Evolutionary conservation across 2,113 vertebrate genomes (phyloP).

Genomic region (Daphoenositta chrysoptera): DNA sequence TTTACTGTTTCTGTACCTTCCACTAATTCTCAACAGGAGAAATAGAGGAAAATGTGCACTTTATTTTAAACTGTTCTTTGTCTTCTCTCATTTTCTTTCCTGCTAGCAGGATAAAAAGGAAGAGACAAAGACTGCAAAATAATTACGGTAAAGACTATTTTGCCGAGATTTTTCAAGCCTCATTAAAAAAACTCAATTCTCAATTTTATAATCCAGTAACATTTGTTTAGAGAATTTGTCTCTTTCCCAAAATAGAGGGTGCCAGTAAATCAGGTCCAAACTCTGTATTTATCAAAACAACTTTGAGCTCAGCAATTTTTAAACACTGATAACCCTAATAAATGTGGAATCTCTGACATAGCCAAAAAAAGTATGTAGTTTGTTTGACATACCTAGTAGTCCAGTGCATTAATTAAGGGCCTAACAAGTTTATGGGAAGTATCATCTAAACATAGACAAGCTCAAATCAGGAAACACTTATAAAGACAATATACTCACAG

Average conservation of each 20-base stretch:
- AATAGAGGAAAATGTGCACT: neutral
- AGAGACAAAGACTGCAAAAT: neutral
- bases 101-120: neutral
- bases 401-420: neutral
- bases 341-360: neutral
- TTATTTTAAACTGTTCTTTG: neutral
- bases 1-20: neutral
- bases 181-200: neutral
- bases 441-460: neutral
- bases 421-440: neutral
- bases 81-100: neutral
- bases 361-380: neutral
- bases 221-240: constrained; percentile 13
- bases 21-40: neutral
- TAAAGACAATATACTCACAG: neutral
- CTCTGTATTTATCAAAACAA: neutral
- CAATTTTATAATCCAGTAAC: neutral
- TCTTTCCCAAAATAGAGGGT: neutral
- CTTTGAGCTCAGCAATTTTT: neutral
- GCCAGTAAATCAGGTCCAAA: neutral
- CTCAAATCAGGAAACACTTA: neutral
- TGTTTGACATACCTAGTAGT: neutral
- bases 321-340: neutral
- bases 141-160: neutral
- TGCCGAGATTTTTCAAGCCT: neutral